Evolutionary conservation across 2,888 invertebrate species (phyloP), one percentile per base, ranked within the genome.

Genomic region (Eupithecia abbreviata): DNA sequence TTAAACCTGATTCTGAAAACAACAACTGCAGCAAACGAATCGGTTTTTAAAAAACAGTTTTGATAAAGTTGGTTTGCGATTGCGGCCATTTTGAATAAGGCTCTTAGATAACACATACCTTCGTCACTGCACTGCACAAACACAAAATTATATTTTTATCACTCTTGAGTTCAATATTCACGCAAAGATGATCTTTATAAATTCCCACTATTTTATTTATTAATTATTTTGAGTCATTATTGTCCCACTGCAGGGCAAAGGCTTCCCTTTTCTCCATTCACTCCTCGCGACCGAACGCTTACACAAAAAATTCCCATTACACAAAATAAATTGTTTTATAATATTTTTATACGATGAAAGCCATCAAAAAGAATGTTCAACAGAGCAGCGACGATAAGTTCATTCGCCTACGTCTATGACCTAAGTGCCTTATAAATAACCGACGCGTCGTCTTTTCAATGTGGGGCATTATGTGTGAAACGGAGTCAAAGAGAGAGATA

Each of bases 401-500:
- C 72, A 4, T 73, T 47, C 70, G 69, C 68, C 73, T 68, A 68
- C 70, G 70, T 73, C 73, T 75, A 76, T 80, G 80, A 81, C 79
- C 78, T 80, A 79, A 82, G 80, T 77, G 80, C 77, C 76, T 75
- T 74, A 81, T 82, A 82, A 80, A 82, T 82, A 80, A 76, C 86
- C 84, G 78, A 83, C 81, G 78, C 84, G 78, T 84, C 82, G 78
- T 82, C 87, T 85, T 88, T 87, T 87, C 85, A 88, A 89, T 88
- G 86, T 89, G 87, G 85, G 88, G 86, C 86, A 89, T 90, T 90
- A 89, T 89, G 88, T 91, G 90, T 89, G 89, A 89, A 90, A 84
- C 88, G 88, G 86, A 91, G 90, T 91, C 92, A 91, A 91, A 91
- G 91, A 88, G 90, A 88, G 88, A 91, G 90, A 90, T 90, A 90